A percentile compares a stretch with the other conserved stretches of the same genome.
phyloP scores from a whole-genome alignment of 2,797 vertebrate genomes.

The Acrossocheilus fasciatus region DNA sequence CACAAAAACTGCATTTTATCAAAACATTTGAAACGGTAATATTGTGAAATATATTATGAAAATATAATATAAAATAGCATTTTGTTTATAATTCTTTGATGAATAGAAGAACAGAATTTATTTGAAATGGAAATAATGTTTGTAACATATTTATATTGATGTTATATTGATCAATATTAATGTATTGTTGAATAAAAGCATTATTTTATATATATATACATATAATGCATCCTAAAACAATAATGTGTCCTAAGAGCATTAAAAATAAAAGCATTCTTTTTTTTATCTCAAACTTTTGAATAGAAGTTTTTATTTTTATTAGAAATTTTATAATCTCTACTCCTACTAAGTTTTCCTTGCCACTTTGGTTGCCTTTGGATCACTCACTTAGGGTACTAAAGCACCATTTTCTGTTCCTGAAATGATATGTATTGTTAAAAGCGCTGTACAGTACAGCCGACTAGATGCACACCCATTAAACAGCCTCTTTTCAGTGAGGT shows the following conservation, averaged over 20 bases:
- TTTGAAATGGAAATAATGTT: no score
- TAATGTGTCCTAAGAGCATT: neutral
- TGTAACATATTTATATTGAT: no score
- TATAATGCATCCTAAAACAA: neutral
- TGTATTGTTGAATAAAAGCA: no score
- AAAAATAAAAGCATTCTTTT: neutral
- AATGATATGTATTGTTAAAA: slow-evolving; percentile 7
- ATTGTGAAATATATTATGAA: neutral
- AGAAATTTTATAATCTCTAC: neutral
- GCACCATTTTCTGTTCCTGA: slow-evolving; percentile 12
- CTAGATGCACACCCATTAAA: slow-evolving; percentile 4
- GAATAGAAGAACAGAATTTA: no score
- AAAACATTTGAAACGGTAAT: neutral
- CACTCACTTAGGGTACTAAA: neutral
- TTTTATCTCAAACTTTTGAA: neutral
- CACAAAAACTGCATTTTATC: neutral
- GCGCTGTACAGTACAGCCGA: neutral
- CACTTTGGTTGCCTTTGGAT: neutral
- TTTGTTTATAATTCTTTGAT: no score
- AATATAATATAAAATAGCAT: no score
- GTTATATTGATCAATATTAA: no score
- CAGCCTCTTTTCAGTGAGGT: slow-evolving; percentile 46
- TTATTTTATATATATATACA: no score
- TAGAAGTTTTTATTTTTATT: neutral
- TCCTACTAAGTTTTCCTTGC: neutral